phyloP scores from a whole-genome alignment of 1,140 invertebrate genomes.

The Drosophila jambulina region DNA sequence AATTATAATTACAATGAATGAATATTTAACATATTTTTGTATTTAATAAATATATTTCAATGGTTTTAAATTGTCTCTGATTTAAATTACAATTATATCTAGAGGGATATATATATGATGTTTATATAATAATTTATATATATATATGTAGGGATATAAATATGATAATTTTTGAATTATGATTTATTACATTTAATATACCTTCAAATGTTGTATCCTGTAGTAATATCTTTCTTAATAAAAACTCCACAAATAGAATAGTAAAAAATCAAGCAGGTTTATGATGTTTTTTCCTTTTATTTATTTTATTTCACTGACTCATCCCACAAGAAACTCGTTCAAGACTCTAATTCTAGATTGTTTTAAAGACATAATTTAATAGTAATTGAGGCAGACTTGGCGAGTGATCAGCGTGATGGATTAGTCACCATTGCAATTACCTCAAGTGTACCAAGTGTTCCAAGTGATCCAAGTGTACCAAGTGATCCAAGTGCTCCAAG shows the following conservation, averaged over 20 bases:
- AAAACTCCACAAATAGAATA: background rate
- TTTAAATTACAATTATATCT: too few species aligned
- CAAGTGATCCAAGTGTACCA: background rate
- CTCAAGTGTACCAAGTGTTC: background rate
- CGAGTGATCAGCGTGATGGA: constrained; percentile 10
- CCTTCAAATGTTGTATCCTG: background rate
- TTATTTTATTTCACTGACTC: background rate
- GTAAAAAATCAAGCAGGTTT: background rate
- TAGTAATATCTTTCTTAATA: background rate
- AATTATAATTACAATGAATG: too few species aligned
- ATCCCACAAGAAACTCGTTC: background rate
- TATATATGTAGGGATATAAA: too few species aligned
- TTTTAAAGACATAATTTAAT: background rate
- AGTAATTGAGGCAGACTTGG: background rate
- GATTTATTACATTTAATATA: background rate
- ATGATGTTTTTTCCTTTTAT: background rate
- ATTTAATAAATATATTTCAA: too few species aligned
- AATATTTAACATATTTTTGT: too few species aligned
- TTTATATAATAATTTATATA: too few species aligned
- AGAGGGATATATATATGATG: background rate
- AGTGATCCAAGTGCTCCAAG: background rate
- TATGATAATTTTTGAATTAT: too few species aligned
- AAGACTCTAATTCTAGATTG: background rate
- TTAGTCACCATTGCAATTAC: constrained; percentile 23
- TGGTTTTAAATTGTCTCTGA: too few species aligned